Evolutionary conservation across 2,888 invertebrate species (phyloP), one percentile per base, ranked within the genome.

Genomic region (Agonopterix heracliana): DNA sequence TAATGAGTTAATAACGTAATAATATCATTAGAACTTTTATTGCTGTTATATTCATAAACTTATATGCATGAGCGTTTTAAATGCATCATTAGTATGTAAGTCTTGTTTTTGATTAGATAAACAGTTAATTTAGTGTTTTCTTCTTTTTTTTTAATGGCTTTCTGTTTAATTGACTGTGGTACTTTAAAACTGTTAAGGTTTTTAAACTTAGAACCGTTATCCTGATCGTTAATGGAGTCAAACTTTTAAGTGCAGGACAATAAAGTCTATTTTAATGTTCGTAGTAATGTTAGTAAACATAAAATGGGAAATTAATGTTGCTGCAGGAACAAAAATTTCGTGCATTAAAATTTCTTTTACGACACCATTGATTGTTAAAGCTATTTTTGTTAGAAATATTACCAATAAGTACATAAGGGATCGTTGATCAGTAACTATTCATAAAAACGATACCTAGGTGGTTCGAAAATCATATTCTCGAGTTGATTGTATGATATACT

Each of bases 71-170:
- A 36, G 41, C 59, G 52, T 53, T 58, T 66, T 66, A 69, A 72
- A 64, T 71, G 70, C 70, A 60, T 67, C 70, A 61, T 75, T 71
- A 73, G 62, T 10, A 47, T 34, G 55, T 57, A 58, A 54, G 49
- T 56, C 57, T 64, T 64, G 73, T 74, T 65, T 59, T 48, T 57
- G 74, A 74, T 77, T 68, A 80, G 77, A 79, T 79, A 73, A 70
- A 53, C 42, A 46, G 47, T 53, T 53, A 68, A 72, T 74, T 74
- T 74, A 76, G 10, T 67, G 63, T 59, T 62, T 63, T 61, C 58
- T 61, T 67, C 78, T 66, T 41, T 11, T 12, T 41, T 38, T 41
- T 41, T 9, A 41, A 13, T n/a, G n/a, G 12, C 41, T 41, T 41
- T 41, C 41, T 41, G 11, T 41, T 41, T 41, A 41, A 41, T 41